A percentile compares a stretch with the other conserved stretches of the same genome.
Conservation (phyloP, 2,797 vertebrate species). For the Rallus crepitans region DNA sequence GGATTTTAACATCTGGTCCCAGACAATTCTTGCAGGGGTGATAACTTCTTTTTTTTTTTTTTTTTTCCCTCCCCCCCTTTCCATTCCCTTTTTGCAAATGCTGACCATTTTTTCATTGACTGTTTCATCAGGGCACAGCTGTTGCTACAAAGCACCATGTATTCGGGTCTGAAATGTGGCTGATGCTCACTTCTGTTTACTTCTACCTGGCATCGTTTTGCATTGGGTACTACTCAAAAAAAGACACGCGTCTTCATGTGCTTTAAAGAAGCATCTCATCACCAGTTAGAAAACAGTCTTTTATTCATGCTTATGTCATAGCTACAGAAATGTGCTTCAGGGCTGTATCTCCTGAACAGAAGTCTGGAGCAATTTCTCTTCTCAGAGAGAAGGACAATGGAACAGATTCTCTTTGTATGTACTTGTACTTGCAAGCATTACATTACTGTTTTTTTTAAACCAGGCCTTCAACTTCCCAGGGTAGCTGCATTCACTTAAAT, state of each 20-base stretch:
- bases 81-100: not conserved
- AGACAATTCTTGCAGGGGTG: constrained; percentile 43
- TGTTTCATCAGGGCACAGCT: constrained; percentile 49
- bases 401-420: not conserved
- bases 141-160: constrained; percentile 15
- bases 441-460: not conserved
- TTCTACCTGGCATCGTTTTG: constrained; percentile 37
- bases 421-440: not conserved
- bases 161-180: not conserved
- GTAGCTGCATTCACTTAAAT: not conserved
- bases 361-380: not conserved
- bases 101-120: not conserved
- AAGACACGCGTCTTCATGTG: constrained; percentile 56
- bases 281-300: not conserved
- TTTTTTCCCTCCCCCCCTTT: too few species aligned
- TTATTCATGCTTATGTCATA: constrained; percentile 1
- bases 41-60: not conserved
- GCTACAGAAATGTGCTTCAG: not conserved
- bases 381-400: not conserved
- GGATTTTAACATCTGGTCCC: constrained; percentile 66
- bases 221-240: constrained; percentile 28
- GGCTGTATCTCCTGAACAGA: not conserved
- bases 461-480: not conserved
- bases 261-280: constrained; percentile 27
- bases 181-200: constrained; percentile 41